Evolutionary conservation across 2,888 invertebrate genomes (phyloP).

Genomic region (Bugulina stolonifera): DNA sequence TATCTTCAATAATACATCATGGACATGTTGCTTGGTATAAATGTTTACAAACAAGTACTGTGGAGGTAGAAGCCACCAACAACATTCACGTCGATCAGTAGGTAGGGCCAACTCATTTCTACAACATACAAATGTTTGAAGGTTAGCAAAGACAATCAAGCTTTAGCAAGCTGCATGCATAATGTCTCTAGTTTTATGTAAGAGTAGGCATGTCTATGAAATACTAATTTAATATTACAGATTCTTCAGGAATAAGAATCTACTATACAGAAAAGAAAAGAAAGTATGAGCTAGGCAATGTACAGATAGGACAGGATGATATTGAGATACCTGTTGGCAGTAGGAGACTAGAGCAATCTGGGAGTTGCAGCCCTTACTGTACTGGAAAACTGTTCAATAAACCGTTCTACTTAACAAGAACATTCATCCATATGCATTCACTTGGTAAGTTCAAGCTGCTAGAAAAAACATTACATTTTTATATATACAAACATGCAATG

Average conservation of each 20-base stretch:
- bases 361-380: slow-evolving; percentile 36
- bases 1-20: no score
- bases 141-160: no score
- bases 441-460: slow-evolving; percentile 32
- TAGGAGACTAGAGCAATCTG: slow-evolving; percentile 30
- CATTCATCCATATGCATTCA: slow-evolving; percentile 41
- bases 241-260: slow-evolving; percentile 37
- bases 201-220: no score
- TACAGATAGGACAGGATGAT: slow-evolving; percentile 41
- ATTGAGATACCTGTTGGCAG: slow-evolving; percentile 35
- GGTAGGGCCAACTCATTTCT: no score
- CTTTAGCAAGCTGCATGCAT: no score
- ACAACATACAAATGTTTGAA: no score
- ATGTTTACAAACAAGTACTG: no score
- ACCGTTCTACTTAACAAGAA: slow-evolving; percentile 36
- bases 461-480: background rate
- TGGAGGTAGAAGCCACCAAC: no score
- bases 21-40: no score
- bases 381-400: slow-evolving; percentile 34
- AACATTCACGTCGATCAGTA: no score
- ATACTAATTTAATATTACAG: slow-evolving; percentile 30
- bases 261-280: slow-evolving; percentile 35
- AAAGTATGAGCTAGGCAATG: slow-evolving; percentile 37
- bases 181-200: no score
- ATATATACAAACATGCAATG: background rate